Conservation (phyloP, 1,140 invertebrate genomes). For the Andrena cerasifolii region DNA sequence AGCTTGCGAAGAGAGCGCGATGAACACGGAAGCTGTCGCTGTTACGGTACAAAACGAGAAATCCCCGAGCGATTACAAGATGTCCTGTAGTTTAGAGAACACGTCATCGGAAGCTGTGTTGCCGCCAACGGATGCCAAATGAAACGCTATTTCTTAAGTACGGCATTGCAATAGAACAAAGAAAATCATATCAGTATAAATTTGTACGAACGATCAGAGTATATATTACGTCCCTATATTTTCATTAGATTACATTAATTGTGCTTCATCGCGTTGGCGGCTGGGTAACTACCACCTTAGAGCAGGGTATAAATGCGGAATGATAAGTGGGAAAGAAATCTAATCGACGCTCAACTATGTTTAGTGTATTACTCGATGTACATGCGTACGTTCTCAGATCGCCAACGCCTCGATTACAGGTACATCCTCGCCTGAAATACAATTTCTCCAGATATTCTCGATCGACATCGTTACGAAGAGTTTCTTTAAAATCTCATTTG, state of each 20-base stretch:
- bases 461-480: conserved; percentile 55
- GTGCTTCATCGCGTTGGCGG: conserved; percentile 58
- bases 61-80: conserved; percentile 51
- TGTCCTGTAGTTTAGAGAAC: conserved; percentile 32
- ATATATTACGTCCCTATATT: conserved; percentile 70
- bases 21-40: conserved; percentile 50
- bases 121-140: conserved; percentile 55
- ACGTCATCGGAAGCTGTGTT: conserved; percentile 24
- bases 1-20: conserved; percentile 36
- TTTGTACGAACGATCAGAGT: conserved; percentile 71
- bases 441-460: conserved; percentile 40
- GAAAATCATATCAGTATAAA: conserved; percentile 77
- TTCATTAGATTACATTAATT: conserved; percentile 66
- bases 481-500: conserved; percentile 64
- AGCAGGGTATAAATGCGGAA: conserved; percentile 62
- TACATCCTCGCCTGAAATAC: conserved; percentile 47
- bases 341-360: conserved; percentile 68
- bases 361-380: conserved; percentile 65
- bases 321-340: conserved; percentile 45
- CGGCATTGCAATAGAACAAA: conserved; percentile 64
- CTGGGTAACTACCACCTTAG: conserved; percentile 45
- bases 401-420: conserved; percentile 58
- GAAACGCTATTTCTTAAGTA: conserved; percentile 45
- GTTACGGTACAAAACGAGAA: conserved; percentile 66
- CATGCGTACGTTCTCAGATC: conserved; percentile 52